phyloP scores from a whole-genome alignment of 2,113 vertebrate species.

The Thoracochromis brauschi region DNA sequence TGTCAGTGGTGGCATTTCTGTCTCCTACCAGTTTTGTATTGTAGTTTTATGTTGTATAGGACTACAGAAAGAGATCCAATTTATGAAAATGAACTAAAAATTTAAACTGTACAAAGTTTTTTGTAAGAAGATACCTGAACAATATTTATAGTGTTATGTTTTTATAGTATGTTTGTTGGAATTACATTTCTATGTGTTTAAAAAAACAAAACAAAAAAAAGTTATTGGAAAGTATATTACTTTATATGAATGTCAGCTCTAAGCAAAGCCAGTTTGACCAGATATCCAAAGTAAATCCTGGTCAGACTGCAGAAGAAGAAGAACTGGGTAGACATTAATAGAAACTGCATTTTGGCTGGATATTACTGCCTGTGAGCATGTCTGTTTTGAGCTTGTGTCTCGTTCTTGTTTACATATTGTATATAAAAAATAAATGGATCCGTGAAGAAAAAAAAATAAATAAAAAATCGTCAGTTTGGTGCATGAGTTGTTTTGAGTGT shows the following conservation, averaged over 20 bases:
- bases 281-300: conserved; percentile 46
- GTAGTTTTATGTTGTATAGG: conserved; percentile 52
- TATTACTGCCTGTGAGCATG: conserved; percentile 62
- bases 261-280: conserved; percentile 30
- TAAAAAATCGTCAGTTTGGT: conserved; percentile 14
- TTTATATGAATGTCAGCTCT: conserved; percentile 58
- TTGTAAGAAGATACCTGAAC: conserved; percentile 65
- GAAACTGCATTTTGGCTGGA: conserved; percentile 54
- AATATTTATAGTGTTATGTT: conserved; percentile 71
- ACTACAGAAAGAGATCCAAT: conserved; percentile 42
- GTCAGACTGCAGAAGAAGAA: neutral
- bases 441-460: conserved; percentile 43
- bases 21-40: conserved; percentile 58
- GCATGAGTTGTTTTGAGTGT: neutral
- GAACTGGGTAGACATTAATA: conserved; percentile 22
- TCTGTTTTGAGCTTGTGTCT: conserved; percentile 63
- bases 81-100: conserved; percentile 59
- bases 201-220: conserved; percentile 5
- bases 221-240: conserved; percentile 54
- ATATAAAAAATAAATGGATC: conserved; percentile 67
- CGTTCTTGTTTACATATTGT: conserved; percentile 75
- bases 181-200: conserved; percentile 67
- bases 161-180: conserved; percentile 63
- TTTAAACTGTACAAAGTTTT: conserved; percentile 62
- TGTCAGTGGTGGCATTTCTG: conserved; percentile 36